phyloP scores from a whole-genome alignment of 2,797 vertebrate genomes.

The Pyrocephalus nanus region DNA sequence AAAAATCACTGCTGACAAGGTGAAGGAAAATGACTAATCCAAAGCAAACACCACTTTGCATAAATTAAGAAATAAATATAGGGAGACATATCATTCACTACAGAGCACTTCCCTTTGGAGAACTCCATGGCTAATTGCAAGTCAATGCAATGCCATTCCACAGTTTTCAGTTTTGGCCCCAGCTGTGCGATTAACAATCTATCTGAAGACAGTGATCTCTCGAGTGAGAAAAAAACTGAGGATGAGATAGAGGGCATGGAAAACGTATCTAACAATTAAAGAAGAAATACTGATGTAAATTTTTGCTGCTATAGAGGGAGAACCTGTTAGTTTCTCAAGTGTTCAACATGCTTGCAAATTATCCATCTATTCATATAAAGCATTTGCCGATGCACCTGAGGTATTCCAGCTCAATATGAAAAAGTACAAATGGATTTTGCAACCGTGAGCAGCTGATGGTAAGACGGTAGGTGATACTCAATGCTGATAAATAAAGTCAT shows the following conservation, averaged over 20 bases:
- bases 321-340: neutral
- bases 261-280: neutral
- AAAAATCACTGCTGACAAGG: conserved; percentile 35
- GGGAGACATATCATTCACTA: neutral
- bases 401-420: neutral
- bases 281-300: neutral
- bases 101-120: conserved; percentile 7
- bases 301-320: neutral
- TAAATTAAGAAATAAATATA: conserved; percentile 51
- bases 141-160: neutral
- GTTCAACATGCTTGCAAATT: neutral
- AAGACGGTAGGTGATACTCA: neutral
- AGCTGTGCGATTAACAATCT: neutral
- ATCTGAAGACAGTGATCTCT: neutral
- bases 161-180: neutral
- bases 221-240: neutral
- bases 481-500: neutral
- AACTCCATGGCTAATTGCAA: neutral
- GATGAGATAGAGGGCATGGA: neutral
- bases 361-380: neutral
- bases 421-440: neutral
- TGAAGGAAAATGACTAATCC: conserved; percentile 37
- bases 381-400: neutral
- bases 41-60: conserved; percentile 51
- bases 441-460: neutral